Evolutionary conservation across 2,797 vertebrate genomes (phyloP).

Genomic region (Trematomus bernacchii): DNA sequence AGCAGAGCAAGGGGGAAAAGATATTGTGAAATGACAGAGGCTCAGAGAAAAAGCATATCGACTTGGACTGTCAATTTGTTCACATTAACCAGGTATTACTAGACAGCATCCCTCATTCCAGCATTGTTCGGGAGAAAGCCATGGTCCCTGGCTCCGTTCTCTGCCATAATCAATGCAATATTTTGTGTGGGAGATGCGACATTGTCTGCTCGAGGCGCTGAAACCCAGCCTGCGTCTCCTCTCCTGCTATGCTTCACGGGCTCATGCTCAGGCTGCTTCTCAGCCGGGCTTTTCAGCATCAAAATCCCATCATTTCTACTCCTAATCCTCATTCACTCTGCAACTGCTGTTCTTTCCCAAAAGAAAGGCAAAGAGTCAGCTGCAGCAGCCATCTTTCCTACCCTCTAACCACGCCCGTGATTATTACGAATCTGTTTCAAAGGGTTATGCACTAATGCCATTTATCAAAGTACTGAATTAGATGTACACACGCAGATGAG

Average conservation of each 20-base stretch:
- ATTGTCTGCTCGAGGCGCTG: slow-evolving; percentile 54
- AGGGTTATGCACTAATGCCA: slow-evolving; percentile 32
- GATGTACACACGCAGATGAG: slow-evolving; percentile 20
- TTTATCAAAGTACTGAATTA: slow-evolving; percentile 26
- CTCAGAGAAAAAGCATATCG: background rate
- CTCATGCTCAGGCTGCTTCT: slow-evolving; percentile 52
- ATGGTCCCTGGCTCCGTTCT: slow-evolving; percentile 30
- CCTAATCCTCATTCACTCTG: slow-evolving; percentile 66
- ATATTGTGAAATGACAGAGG: background rate
- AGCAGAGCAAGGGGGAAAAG: background rate
- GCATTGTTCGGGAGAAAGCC: slow-evolving; percentile 25
- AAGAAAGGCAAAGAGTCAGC: slow-evolving; percentile 40
- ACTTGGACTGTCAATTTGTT: slow-evolving; percentile 38
- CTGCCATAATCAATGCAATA: slow-evolving; percentile 56
- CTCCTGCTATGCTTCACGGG: slow-evolving; percentile 45
- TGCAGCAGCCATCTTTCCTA: slow-evolving; percentile 49
- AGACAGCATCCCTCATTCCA: slow-evolving; percentile 25
- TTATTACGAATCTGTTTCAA: slow-evolving; percentile 42
- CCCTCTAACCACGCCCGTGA: slow-evolving; percentile 24
- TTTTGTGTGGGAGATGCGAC: slow-evolving; percentile 58
- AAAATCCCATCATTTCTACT: slow-evolving; percentile 62
- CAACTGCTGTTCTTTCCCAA: slow-evolving; percentile 50
- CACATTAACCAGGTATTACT: slow-evolving; percentile 50
- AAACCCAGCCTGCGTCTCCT: slow-evolving; percentile 40
- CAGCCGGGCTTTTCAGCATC: slow-evolving; percentile 53